Evolutionary conservation across 1,140 invertebrate species (phyloP).

Genomic region (Trachelipus rathkii): DNA sequence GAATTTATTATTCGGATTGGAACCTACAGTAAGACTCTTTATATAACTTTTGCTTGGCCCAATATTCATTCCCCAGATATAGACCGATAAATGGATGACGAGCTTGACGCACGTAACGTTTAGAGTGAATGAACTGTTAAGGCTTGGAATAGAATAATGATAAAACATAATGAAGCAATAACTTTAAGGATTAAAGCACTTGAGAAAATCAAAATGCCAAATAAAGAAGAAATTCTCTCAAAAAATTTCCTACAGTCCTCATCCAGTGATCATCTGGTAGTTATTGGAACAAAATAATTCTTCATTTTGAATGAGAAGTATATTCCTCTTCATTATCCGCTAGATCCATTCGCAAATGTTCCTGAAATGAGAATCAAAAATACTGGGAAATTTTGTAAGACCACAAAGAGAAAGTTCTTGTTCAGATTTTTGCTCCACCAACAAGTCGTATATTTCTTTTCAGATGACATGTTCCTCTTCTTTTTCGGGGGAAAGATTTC

Average conservation of each 20-base stretch:
- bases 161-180: constrained; percentile 21
- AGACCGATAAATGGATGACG: constrained; percentile 23
- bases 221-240: constrained; percentile 18
- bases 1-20: background rate
- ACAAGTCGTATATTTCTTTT: constrained; percentile 29
- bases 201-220: constrained; percentile 19
- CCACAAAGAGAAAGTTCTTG: background rate
- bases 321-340: background rate
- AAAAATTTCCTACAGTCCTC: background rate
- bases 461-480: constrained; percentile 9
- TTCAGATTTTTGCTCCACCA: constrained; percentile 36
- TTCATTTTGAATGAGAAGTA: background rate
- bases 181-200: constrained; percentile 27
- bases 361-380: background rate
- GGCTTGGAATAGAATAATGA: constrained; percentile 20
- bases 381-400: background rate
- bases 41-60: constrained; percentile 28
- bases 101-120: constrained; percentile 31
- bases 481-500: background rate
- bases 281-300: too few species aligned
- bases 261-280: too few species aligned
- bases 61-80: constrained; percentile 28
- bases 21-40: constrained; percentile 10
- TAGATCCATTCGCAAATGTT: background rate
- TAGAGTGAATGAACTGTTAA: constrained; percentile 28